These are phyloP conservation scores for Archips xylosteana DNA, from an alignment of 2,888 invertebrate species.

Conservation along the genomic window DNA sequence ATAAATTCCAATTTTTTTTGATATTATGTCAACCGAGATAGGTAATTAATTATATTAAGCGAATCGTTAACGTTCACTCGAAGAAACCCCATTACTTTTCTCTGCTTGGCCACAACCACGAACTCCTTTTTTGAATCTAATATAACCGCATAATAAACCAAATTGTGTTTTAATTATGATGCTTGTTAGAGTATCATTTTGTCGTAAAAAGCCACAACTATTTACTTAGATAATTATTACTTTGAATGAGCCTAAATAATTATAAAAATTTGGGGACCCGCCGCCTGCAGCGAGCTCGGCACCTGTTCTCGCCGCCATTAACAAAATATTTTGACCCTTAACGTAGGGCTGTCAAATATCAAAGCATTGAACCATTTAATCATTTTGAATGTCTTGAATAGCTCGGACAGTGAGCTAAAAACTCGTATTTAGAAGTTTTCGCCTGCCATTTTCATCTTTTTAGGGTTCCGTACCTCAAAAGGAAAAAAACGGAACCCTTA, in stretches of 20 bases:
- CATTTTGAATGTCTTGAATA: not conserved
- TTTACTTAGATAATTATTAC: constrained; percentile 69
- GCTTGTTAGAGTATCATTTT: constrained; percentile 55
- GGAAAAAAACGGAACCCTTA: too few species aligned
- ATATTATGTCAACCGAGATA: too few species aligned
- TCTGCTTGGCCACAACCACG: not conserved
- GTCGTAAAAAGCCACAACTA: constrained; percentile 51
- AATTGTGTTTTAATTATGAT: constrained; percentile 68
- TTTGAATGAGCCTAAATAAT: constrained; percentile 59
- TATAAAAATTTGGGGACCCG: constrained; percentile 61
- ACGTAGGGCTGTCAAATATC: constrained; percentile 49
- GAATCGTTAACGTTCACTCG: not conserved
- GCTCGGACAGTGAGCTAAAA: too few species aligned
- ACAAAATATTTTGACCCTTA: constrained; percentile 62
- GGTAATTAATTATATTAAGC: too few species aligned
- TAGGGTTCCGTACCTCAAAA: too few species aligned
- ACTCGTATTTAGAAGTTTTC: not conserved
- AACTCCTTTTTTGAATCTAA: not conserved
- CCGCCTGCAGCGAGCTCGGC: constrained; percentile 40
- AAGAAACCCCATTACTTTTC: not conserved
- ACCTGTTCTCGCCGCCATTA: constrained; percentile 49
- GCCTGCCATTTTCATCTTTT: not conserved
- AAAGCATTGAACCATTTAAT: not conserved
- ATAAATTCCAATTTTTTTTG: too few species aligned
- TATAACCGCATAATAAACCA: constrained; percentile 45